Base-by-base conservation (phyloP, 2,888 invertebrate genomes). In the Pristionchus fissidentatus region DNA sequence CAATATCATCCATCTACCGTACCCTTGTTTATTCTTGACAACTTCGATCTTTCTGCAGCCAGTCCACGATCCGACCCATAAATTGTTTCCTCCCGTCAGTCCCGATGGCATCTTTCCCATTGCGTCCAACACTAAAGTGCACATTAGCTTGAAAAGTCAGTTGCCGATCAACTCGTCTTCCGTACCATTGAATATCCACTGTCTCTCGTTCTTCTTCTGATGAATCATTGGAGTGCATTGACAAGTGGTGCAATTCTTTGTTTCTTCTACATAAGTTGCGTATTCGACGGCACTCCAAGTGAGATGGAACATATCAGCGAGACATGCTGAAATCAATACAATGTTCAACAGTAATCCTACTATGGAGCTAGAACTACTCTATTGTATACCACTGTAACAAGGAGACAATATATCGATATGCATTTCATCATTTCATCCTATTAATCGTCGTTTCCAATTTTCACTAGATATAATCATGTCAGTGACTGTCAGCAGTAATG, bases 31-130 rank as follows among this genome's bases (percentile, higher is more conserved):
- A 84, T 92, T 92, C 86, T 92, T 92, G 4, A 86, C 85, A 3
- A 90, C 90, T n/a, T 89, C 85, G 77, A 92, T 88, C 85, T 92
- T 92, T 3, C 92, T 82, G 60, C 92, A 92, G 1, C 91, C 91
- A 46, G 85, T 85, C 92, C 91, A 92, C 22, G 91, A 92, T 32
- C 93, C 93, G 10, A 92, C 89, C 89, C 92, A 92, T 75, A 92
- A 85, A 77, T 92, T 90, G 83, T 93, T 93, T 2, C 92, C 93
- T 49, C 92, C 89, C 55, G 91, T 85, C n/a, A 93, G 87, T 4
- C 93, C 93, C 7, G 92, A 88, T 0, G 92, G 92, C 3, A 92
- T 87, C 85, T 91, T 92, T 32, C 92, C 92, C 85, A 90, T 88
- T 13, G 92, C 87, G 85, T 92, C 92, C 83, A 92, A 86, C 4